phyloP scores from a whole-genome alignment of 2,113 vertebrate genomes.

The Oncorhynchus nerka region DNA sequence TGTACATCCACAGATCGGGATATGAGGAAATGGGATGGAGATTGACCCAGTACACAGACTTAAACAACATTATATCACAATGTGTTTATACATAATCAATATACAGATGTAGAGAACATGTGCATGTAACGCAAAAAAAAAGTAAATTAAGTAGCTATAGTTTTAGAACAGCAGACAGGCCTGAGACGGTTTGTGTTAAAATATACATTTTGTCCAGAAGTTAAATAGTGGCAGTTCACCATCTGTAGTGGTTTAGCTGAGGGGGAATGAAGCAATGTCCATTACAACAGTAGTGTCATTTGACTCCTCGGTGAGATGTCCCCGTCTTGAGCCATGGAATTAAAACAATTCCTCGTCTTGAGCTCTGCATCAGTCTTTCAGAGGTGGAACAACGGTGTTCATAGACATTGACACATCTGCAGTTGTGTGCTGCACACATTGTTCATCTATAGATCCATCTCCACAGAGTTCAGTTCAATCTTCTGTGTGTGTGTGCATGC shows the following conservation, averaged over 20 bases:
- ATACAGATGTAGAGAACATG: constrained; percentile 11
- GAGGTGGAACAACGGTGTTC: constrained; percentile 5
- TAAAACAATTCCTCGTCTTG: background rate
- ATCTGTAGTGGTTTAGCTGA: constrained; percentile 37
- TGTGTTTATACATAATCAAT: background rate
- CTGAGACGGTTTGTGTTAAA: background rate
- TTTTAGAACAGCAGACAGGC: background rate
- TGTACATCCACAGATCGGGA: background rate
- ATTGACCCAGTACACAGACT: background rate
- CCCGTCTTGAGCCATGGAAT: constrained; percentile 6
- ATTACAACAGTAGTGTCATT: background rate
- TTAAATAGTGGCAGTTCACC: background rate
- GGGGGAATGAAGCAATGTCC: constrained; percentile 6
- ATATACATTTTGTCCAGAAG: too few relatives aligned
- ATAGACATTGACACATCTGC: background rate
- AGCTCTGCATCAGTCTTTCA: constrained; percentile 17
- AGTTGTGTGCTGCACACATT: constrained; percentile 30
- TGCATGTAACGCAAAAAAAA: constrained; percentile 34
- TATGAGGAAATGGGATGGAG: background rate
- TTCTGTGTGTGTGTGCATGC: background rate
- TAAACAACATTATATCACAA: background rate
- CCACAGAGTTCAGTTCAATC: background rate
- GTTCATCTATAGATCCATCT: background rate
- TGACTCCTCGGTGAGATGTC: background rate
- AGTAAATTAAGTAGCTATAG: background rate